phyloP scores from a whole-genome alignment of 53 echinoderm and acorn worm genomes.

The Echinarachnius parma region DNA sequence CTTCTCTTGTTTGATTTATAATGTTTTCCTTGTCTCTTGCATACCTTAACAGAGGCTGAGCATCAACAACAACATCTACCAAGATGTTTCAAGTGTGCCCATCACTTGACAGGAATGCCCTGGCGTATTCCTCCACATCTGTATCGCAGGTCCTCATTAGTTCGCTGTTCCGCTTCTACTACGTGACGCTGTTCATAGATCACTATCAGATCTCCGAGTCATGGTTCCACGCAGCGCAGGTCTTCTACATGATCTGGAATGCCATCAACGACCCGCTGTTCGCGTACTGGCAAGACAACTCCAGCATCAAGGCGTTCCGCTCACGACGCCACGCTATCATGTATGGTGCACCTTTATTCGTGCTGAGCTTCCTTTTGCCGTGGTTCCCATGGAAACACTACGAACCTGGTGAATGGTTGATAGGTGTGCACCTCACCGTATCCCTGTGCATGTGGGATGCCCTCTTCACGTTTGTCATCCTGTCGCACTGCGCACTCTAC shows the following conservation, averaged over 20 bases:
- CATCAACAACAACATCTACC: no score
- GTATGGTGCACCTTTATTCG: conserved; percentile 90
- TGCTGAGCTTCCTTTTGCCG: conserved; percentile 77
- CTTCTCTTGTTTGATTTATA: no score
- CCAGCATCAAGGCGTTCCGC: conserved; percentile 65
- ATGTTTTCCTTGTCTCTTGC: no score
- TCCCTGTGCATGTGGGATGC: conserved; percentile 81
- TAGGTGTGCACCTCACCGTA: conserved; percentile 73
- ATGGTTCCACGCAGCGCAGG: conserved; percentile 85
- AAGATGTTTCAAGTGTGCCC: no score
- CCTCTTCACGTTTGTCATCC: conserved; percentile 74
- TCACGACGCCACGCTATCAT: conserved; percentile 72
- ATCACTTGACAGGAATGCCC: conserved; percentile 68
- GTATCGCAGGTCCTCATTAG: conserved; percentile 67
- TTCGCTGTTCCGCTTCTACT: conserved; percentile 83
- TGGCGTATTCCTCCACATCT: conserved; percentile 66
- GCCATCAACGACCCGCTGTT: conserved; percentile 94
- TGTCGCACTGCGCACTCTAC: conserved; percentile 79
- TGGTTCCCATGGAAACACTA: conserved; percentile 98
- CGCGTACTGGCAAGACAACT: conserved; percentile 98
- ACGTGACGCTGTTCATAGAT: conserved; percentile 85
- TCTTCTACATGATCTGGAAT: conserved; percentile 90
- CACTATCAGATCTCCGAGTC: conserved; percentile 75
- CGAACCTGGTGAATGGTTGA: conserved; percentile 55
- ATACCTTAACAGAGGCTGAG: no score